Conservation (phyloP, 2,888 invertebrate species). For the Volucella zonaria region DNA sequence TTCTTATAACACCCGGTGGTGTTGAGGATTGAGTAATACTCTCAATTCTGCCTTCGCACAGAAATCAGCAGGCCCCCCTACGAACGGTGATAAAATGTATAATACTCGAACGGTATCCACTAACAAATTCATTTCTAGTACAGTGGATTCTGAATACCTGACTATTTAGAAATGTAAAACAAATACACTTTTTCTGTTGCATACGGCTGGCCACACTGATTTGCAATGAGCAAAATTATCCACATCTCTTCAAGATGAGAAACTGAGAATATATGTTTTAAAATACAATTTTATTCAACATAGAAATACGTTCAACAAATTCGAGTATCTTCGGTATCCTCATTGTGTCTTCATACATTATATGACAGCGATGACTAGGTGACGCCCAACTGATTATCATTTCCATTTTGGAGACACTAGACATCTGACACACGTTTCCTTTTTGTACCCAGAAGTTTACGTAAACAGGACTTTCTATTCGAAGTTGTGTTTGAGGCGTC, state of each 20-base stretch:
- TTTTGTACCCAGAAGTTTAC: not conserved
- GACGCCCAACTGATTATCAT: conserved; percentile 51
- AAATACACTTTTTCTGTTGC: too few species aligned
- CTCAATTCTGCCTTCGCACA: too few species aligned
- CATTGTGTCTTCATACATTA: conserved; percentile 18
- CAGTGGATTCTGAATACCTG: too few species aligned
- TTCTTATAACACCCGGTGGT: too few species aligned
- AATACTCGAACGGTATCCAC: too few species aligned
- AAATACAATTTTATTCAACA: conserved; percentile 69
- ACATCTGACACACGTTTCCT: not conserved
- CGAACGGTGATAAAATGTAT: too few species aligned
- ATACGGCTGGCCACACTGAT: not conserved
- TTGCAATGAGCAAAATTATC: too few species aligned
- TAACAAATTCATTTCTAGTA: too few species aligned
- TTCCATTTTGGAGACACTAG: not conserved
- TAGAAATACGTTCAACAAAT: conserved; percentile 38
- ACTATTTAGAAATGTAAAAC: too few species aligned
- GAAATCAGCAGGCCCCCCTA: too few species aligned
- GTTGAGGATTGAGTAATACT: too few species aligned
- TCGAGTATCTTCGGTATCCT: conserved; percentile 10
- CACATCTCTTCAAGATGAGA: not conserved
- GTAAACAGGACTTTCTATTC: conserved; percentile 16
- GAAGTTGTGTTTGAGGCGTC: conserved; percentile 19
- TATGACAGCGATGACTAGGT: conserved; percentile 48
- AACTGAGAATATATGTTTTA: conserved; percentile 52